These are phyloP conservation scores for Actinostola sp. DNA, from an alignment of 92 coral and sea anemone genomes.

Conservation along the genomic window DNA sequence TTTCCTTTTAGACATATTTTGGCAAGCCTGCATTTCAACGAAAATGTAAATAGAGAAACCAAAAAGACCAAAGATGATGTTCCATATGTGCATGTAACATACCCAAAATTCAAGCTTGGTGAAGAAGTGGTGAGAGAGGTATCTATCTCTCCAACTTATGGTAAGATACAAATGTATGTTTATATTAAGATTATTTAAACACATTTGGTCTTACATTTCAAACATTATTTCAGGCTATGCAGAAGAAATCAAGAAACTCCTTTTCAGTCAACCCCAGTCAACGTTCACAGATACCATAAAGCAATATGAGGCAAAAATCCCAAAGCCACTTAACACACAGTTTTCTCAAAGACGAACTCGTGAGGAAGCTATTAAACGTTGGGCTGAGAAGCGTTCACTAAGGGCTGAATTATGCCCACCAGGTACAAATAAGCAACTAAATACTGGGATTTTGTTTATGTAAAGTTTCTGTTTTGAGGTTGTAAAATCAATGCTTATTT, in stretches of 20 bases:
- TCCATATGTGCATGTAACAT: too few relatives aligned
- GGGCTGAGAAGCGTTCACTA: not conserved
- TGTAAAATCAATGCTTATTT: not conserved
- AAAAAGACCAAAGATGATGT: too few relatives aligned
- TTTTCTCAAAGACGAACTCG: conserved; percentile 7
- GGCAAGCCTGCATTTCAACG: too few relatives aligned
- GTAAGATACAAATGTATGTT: too few relatives aligned
- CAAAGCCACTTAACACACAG: conserved; percentile 11
- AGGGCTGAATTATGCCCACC: not conserved
- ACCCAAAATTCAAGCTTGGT: too few relatives aligned
- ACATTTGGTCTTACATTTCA: too few relatives aligned
- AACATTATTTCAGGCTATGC: conserved; percentile 21
- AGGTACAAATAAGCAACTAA: not conserved
- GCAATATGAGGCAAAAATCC: not conserved
- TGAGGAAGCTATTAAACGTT: not conserved
- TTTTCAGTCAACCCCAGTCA: not conserved
- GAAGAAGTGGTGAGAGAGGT: too few relatives aligned
- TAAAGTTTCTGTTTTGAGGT: not conserved
- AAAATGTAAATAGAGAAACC: too few relatives aligned
- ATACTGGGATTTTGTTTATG: not conserved
- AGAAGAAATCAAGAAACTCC: conserved; percentile 8
- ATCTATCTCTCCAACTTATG: too few relatives aligned
- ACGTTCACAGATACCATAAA: not conserved
- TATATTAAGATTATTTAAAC: too few relatives aligned
- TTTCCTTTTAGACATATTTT: too few relatives aligned